Percentiles rank a stretch among this genome's conserved stretches.
phyloP scores from a whole-genome alignment of 2,888 invertebrate species.

The Pseudococcus longispinus region DNA sequence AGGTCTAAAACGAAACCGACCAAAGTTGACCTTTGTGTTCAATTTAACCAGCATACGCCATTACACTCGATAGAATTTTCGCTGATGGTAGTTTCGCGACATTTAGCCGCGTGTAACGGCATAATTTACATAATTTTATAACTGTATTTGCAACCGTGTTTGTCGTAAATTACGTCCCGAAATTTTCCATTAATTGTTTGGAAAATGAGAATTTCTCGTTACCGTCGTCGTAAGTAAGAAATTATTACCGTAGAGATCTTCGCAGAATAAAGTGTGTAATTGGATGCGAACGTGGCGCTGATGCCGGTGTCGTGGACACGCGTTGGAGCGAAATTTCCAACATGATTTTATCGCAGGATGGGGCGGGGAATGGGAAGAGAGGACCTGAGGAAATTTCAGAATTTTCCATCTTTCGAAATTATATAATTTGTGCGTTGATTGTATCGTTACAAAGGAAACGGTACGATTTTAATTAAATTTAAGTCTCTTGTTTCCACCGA shows the following conservation, averaged over 20 bases:
- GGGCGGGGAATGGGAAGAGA: neutral
- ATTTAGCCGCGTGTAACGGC: neutral
- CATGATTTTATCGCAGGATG: neutral
- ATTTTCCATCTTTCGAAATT: neutral
- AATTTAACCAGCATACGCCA: constrained; percentile 37
- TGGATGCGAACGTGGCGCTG: neutral
- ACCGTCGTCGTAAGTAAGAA: neutral
- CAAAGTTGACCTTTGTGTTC: constrained; percentile 20
- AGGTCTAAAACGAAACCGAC: neutral
- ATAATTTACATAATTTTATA: constrained; percentile 43
- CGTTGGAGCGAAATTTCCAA: neutral
- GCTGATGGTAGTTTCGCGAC: neutral
- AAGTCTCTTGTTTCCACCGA: neutral
- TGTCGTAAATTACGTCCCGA: constrained; percentile 6
- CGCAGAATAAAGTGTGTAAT: neutral
- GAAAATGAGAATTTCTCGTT: neutral
- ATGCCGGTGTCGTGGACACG: neutral
- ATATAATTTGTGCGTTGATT: neutral
- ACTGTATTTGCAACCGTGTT: constrained; percentile 30
- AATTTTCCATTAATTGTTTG: constrained; percentile 34
- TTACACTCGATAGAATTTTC: constrained; percentile 43
- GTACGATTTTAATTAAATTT: neutral
- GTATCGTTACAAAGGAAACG: neutral
- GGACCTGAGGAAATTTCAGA: neutral
- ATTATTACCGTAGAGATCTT: neutral